phyloP scores from a whole-genome alignment of 2,113 vertebrate genomes.

The Ctenodactylus gundi region DNA sequence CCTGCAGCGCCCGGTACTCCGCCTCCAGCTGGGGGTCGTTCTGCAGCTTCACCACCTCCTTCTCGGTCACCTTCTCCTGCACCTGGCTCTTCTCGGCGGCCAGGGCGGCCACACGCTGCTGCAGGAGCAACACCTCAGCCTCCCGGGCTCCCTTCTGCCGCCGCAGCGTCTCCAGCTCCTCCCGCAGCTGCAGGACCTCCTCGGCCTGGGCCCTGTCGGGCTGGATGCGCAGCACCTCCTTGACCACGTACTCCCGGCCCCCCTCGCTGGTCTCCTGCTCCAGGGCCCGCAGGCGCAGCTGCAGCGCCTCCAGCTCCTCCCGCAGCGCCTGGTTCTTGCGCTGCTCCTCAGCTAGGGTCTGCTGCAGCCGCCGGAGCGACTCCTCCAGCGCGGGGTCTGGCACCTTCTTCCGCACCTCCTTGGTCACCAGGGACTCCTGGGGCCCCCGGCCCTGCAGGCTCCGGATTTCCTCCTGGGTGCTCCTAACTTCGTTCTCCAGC shows the following conservation, averaged over 20 bases:
- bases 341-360: slow-evolving; percentile 91
- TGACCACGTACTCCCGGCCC: slow-evolving; percentile 95
- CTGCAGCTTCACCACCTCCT: slow-evolving; percentile 94
- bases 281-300: slow-evolving; percentile 84
- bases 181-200: slow-evolving; percentile 90
- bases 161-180: slow-evolving; percentile 91
- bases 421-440: slow-evolving; percentile 92
- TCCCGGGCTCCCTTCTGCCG: slow-evolving; percentile 91
- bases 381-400: slow-evolving; percentile 94
- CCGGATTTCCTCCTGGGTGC: slow-evolving; percentile 91
- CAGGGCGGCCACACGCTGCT: slow-evolving; percentile 88
- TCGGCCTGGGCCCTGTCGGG: slow-evolving; percentile 93
- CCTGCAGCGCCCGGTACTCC: slow-evolving; percentile 90
- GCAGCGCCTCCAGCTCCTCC: slow-evolving; percentile 91
- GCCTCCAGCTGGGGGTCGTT: slow-evolving; percentile 94
- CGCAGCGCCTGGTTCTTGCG: slow-evolving; percentile 89
- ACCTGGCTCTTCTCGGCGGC: slow-evolving; percentile 90
- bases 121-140: slow-evolving; percentile 89
- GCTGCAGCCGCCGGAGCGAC: slow-evolving; percentile 90
- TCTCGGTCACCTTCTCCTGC: slow-evolving; percentile 92
- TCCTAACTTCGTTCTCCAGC: slow-evolving; percentile 91
- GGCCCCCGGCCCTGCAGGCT: slow-evolving; percentile 91
- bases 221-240: slow-evolving; percentile 96
- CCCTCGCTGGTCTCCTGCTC: slow-evolving; percentile 91
- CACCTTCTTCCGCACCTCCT: slow-evolving; percentile 93